Evolutionary conservation across 2,888 invertebrate genomes (phyloP).

Genomic region (Lithodes maja): DNA sequence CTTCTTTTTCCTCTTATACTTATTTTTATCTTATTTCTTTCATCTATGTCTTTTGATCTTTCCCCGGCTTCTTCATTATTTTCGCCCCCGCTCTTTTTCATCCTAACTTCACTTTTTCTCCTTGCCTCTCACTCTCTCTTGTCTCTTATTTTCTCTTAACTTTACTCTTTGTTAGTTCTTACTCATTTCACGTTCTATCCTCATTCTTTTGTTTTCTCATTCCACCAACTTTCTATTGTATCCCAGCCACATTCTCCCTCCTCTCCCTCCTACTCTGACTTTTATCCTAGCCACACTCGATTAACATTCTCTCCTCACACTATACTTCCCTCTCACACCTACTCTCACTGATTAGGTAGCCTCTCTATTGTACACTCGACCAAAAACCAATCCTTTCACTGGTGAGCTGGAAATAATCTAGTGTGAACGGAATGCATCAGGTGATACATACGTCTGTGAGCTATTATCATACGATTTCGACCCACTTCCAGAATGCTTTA

Average conservation of each 20-base stretch:
- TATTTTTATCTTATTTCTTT: not conserved
- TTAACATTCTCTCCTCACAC: too few relatives aligned
- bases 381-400: too few relatives aligned
- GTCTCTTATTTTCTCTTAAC: not conserved
- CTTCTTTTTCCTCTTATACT: not conserved
- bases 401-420: too few relatives aligned
- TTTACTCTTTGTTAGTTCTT: not conserved
- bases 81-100: not conserved
- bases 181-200: not conserved
- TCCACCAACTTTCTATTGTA: not conserved
- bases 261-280: not conserved
- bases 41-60: not conserved
- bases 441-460: too few relatives aligned
- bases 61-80: not conserved
- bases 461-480: too few relatives aligned
- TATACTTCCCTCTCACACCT: too few relatives aligned
- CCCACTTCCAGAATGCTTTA: too few relatives aligned
- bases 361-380: too few relatives aligned
- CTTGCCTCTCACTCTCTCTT: not conserved
- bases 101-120: not conserved
- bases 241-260: not conserved
- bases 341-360: too few relatives aligned
- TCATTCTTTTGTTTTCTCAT: not conserved
- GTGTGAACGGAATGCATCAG: too few relatives aligned
- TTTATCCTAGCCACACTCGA: not conserved